Conservation (phyloP, 2,888 invertebrate genomes). For the Drosophila nr. medialis region DNA sequence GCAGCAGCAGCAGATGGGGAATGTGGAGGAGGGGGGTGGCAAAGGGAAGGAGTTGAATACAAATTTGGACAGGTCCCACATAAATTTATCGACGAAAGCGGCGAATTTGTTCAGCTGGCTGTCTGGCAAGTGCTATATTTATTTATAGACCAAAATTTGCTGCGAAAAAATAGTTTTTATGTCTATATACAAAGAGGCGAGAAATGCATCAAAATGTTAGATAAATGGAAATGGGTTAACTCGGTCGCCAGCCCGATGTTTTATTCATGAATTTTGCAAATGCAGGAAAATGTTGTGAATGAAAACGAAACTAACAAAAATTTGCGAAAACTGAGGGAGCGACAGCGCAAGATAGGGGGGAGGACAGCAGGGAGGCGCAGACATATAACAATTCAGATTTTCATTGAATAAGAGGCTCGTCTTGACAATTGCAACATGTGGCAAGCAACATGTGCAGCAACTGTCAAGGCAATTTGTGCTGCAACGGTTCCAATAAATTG, state of each 20-base stretch:
- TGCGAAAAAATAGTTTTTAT: slow-evolving; percentile 57
- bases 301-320: slow-evolving; percentile 45
- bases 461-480: slow-evolving; percentile 56
- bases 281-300: slow-evolving; percentile 38
- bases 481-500: slow-evolving; percentile 44
- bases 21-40: neutral
- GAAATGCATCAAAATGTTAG: slow-evolving; percentile 54
- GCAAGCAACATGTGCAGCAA: slow-evolving; percentile 33
- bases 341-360: neutral
- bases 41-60: neutral
- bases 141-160: slow-evolving; percentile 66
- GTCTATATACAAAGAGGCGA: slow-evolving; percentile 29
- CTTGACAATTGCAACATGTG: slow-evolving; percentile 6
- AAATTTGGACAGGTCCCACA: slow-evolving; percentile 56
- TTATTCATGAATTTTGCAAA: slow-evolving; percentile 47
- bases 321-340: neutral
- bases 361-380: neutral
- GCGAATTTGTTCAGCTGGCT: slow-evolving; percentile 29
- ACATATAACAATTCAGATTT: slow-evolving; percentile 45
- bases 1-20: neutral
- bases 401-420: slow-evolving; percentile 41
- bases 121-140: slow-evolving; percentile 65
- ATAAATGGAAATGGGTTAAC: slow-evolving; percentile 76
- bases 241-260: slow-evolving; percentile 36
- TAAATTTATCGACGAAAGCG: slow-evolving; percentile 48